These are phyloP conservation scores for Meteorus sp. DNA, from an alignment of 1,140 invertebrate genomes.

Conservation along the genomic window DNA sequence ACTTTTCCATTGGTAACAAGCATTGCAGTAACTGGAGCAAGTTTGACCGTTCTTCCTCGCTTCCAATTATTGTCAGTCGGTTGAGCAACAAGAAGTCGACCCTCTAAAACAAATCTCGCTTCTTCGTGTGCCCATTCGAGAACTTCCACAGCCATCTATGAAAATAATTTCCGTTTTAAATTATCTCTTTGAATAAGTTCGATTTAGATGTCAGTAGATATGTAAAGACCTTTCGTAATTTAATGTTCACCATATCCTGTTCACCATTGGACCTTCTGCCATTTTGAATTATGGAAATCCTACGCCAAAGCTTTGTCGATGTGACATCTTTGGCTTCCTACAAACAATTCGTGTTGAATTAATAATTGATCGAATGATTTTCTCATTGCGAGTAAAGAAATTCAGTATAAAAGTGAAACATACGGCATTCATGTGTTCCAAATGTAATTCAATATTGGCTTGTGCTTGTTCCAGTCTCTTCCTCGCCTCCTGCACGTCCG, in stretches of 20 bases:
- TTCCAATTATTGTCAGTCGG: constrained; percentile 89
- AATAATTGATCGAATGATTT: too few species aligned
- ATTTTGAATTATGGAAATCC: constrained; percentile 79
- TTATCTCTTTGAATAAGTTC: neutral
- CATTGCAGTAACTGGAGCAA: constrained; percentile 83
- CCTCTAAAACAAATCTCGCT: constrained; percentile 84
- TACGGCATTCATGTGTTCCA: constrained; percentile 92
- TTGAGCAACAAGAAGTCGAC: constrained; percentile 81
- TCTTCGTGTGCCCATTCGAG: constrained; percentile 92
- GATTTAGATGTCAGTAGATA: neutral
- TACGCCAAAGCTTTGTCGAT: constrained; percentile 82
- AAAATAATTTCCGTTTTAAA: neutral
- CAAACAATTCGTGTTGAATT: constrained; percentile 25
- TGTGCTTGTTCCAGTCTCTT: constrained; percentile 81
- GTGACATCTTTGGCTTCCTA: constrained; percentile 86
- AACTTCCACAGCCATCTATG: constrained; percentile 84
- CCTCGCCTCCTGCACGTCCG: constrained; percentile 72
- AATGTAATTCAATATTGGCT: constrained; percentile 87
- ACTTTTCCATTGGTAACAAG: constrained; percentile 87
- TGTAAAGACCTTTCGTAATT: constrained; percentile 71
- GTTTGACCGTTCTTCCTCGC: constrained; percentile 82
- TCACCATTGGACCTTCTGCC: constrained; percentile 72
- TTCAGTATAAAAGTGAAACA: constrained; percentile 30
- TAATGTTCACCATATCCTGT: constrained; percentile 83
- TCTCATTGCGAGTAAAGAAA: constrained; percentile 5